Conservation (phyloP, 2,113 vertebrate genomes). For the Hiodon tergisus region DNA sequence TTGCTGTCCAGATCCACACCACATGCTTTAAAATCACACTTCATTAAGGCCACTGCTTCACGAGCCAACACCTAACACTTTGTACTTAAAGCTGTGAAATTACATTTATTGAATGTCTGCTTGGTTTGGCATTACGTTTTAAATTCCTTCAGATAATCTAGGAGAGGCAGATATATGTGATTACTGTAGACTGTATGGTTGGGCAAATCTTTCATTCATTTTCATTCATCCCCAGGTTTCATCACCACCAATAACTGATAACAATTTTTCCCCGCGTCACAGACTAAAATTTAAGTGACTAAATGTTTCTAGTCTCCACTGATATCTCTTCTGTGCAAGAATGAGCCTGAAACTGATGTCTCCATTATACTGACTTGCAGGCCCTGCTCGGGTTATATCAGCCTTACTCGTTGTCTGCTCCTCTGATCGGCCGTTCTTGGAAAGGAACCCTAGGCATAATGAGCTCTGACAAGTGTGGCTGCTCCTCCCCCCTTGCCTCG, state of each 20-base stretch:
- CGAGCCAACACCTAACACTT: conserved; percentile 17
- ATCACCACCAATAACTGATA: background rate
- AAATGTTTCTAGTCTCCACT: background rate
- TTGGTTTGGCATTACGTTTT: background rate
- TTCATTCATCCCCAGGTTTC: background rate
- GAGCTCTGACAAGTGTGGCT: conserved; percentile 37
- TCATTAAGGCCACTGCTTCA: conserved; percentile 21
- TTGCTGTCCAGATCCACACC: conserved; percentile 35
- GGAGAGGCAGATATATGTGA: too few relatives aligned
- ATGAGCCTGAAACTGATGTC: too few relatives aligned
- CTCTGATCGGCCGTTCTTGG: background rate
- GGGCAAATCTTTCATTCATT: background rate
- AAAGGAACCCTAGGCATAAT: conserved; percentile 33
- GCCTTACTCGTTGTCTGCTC: conserved; percentile 17
- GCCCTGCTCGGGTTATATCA: background rate
- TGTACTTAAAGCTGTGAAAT: conserved; percentile 12
- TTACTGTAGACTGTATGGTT: too few relatives aligned
- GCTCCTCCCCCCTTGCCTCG: conserved; percentile 11
- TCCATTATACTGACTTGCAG: too few relatives aligned
- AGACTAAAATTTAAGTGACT: background rate
- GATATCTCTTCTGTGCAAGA: background rate
- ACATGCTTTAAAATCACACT: conserved; percentile 44
- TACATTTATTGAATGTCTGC: background rate
- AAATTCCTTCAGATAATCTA: background rate
- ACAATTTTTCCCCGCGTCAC: background rate